These are phyloP conservation scores for Diplazon laetatorius DNA, from an alignment of 2,888 invertebrate genomes.

Conservation along the genomic window DNA sequence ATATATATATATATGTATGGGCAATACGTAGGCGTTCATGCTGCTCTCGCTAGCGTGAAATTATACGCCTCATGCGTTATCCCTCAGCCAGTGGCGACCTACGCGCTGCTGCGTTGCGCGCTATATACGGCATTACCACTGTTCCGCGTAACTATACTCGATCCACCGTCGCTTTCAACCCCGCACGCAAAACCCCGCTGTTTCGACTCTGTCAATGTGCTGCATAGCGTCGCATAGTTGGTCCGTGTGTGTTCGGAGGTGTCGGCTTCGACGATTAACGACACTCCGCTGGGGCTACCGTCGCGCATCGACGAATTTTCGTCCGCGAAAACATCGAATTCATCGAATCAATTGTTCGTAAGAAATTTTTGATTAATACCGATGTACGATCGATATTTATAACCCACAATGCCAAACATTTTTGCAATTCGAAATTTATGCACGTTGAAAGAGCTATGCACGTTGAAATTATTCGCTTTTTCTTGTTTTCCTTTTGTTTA, in stretches of 20 bases:
- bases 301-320: conserved; percentile 29
- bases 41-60: conserved; percentile 74
- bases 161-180: conserved; percentile 47
- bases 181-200: conserved; percentile 38
- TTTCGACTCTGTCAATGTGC: no score
- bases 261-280: conserved; percentile 62
- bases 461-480: no score
- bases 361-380: conserved; percentile 56
- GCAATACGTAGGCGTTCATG: conserved; percentile 71
- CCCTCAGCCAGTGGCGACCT: conserved; percentile 45
- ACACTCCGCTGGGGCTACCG: conserved; percentile 61
- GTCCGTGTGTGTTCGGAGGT: conserved; percentile 12
- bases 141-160: conserved; percentile 40
- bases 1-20: no score
- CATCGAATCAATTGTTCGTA: conserved; percentile 56
- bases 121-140: conserved; percentile 15
- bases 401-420: neutral
- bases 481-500: no score
- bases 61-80: conserved; percentile 71
- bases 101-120: conserved; percentile 6
- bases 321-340: conserved; percentile 34
- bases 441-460: no score
- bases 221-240: conserved; percentile 9
- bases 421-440: conserved; percentile 16
- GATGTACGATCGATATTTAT: conserved; percentile 45